Base-by-base conservation (phyloP, 37 sponge, comb jelly and placozoan genomes). In the Axinella damicornis region DNA sequence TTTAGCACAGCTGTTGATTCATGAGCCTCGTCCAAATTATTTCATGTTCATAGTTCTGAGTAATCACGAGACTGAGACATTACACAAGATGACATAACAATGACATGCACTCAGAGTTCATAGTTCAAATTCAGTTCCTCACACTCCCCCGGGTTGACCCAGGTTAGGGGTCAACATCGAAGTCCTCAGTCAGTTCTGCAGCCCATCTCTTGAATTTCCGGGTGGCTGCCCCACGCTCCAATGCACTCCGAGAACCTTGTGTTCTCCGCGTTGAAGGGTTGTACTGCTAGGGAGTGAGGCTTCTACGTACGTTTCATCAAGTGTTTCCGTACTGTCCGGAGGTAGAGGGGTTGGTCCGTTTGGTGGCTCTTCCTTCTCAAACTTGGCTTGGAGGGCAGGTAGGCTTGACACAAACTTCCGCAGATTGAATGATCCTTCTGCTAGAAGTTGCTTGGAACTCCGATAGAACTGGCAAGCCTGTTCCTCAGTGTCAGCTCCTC, bases 211-310 rank as follows among this genome's bases (percentile, higher is more conserved):
- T n/a, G n/a, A n/a, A n/a, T n/a, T n/a, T n/a, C n/a, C n/a, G n/a
- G n/a, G n/a, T n/a, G n/a, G n/a, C n/a, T n/a, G n/a, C n/a, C n/a
- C n/a, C n/a, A n/a, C n/a, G n/a, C n/a, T n/a, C n/a, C n/a, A n/a
- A n/a, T n/a, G n/a, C n/a, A n/a, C n/a, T n/a, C n/a, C 85, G 20
- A 85, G 78, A 27, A 76, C 77, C 38, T 77, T 73, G 31, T 74
- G 65, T 25, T 84, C 73, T 35, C 61, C 83, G 61, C 19, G 63
- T 32, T 61, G 63, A 35, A 32, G 11, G 58, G 11, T 58, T 54
- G 61, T 6, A 24, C n/a, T 34, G 12, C 22, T 21, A 34, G 63
- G 63, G 22, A 61, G 78, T 32, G 78, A 37, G 38, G 39, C 61
- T 61, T 57, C 78, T 21, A 38, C 61, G 34, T 54, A 77, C n/a